Conservation (phyloP, 2,888 invertebrate species). For the Aphrophora alni region DNA sequence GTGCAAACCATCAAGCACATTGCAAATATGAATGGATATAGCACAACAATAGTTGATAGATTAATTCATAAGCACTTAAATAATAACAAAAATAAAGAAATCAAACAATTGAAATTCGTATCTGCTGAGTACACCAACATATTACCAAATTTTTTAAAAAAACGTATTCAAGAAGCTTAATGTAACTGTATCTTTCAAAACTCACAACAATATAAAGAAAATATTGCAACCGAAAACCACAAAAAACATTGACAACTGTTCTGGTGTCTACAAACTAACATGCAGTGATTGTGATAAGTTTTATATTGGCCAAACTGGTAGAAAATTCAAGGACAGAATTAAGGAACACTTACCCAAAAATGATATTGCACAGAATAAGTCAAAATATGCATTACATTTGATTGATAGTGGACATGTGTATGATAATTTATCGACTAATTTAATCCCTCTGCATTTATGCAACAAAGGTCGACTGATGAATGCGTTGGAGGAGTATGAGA, state of each 20-base stretch:
- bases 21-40: slow-evolving; percentile 2
- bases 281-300: not conserved
- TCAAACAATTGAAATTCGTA: not conserved
- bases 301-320: not conserved
- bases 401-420: not conserved
- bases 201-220: not conserved
- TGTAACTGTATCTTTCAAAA: not conserved
- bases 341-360: not conserved
- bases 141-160: not conserved
- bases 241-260: not conserved
- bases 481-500: not conserved
- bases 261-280: not conserved
- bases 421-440: not conserved
- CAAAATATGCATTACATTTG: slow-evolving; percentile 3
- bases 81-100: not conserved
- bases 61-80: not conserved
- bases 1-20: slow-evolving; percentile 12
- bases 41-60: not conserved
- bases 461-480: not conserved
- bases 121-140: not conserved
- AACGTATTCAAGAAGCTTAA: not conserved
- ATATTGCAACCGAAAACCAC: not conserved
- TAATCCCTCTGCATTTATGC: not conserved
- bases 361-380: not conserved
- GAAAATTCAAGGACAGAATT: not conserved